Evolutionary conservation across 2,797 vertebrate genomes (phyloP).

Genomic region (Dromococcyx pavoninus): DNA sequence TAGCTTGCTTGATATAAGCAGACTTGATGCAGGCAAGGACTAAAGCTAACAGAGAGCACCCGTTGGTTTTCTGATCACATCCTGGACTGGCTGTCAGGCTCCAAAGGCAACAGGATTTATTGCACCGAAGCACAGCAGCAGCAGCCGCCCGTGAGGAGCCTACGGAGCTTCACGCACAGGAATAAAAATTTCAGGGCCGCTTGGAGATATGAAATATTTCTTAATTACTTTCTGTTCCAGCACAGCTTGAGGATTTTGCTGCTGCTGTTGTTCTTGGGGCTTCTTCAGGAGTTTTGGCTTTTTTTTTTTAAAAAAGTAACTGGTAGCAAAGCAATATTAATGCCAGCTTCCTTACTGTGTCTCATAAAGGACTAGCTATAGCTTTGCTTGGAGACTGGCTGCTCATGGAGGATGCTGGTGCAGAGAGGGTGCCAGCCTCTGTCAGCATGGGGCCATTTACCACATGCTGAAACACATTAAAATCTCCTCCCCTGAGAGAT

Average conservation of each 20-base stretch:
- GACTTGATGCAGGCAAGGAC: slow-evolving; percentile 15
- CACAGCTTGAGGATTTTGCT: slow-evolving; percentile 46
- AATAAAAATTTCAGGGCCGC: slow-evolving; percentile 63
- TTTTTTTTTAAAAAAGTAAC: not conserved
- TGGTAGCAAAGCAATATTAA: not conserved
- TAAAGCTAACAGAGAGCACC: slow-evolving; percentile 34
- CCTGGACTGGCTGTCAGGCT: slow-evolving; percentile 62
- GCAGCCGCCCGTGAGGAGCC: slow-evolving; percentile 54
- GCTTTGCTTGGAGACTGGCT: not conserved
- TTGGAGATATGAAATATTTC: slow-evolving; percentile 65
- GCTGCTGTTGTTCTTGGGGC: not conserved
- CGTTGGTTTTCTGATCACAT: slow-evolving; percentile 73
- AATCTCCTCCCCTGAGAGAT: slow-evolving; percentile 15
- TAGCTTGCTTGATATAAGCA: not conserved
- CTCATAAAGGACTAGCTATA: not conserved
- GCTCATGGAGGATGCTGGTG: not conserved
- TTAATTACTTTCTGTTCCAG: slow-evolving; percentile 65
- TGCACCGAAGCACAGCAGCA: slow-evolving; percentile 52
- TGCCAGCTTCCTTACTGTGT: not conserved
- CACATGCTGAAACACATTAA: slow-evolving; percentile 28
- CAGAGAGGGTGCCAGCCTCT: not conserved
- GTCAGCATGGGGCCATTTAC: slow-evolving; percentile 9
- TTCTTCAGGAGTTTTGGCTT: not conserved
- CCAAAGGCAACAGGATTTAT: slow-evolving; percentile 74
- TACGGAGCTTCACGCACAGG: slow-evolving; percentile 43